These are phyloP conservation scores for Gadopsis bispinosus DNA, from an alignment of 2,797 vertebrate genomes.

Conservation along the genomic window DNA sequence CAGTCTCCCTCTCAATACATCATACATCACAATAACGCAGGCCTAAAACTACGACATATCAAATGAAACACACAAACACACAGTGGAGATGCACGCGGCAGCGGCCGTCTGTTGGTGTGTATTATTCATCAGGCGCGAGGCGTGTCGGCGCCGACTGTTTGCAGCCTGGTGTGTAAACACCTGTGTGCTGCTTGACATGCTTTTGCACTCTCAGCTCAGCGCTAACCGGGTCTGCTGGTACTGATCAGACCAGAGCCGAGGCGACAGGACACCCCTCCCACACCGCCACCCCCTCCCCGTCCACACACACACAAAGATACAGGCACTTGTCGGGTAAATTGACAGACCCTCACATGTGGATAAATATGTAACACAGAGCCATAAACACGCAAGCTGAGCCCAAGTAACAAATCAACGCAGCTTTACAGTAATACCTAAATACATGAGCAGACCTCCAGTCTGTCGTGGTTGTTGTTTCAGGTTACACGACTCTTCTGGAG, in stretches of 20 bases:
- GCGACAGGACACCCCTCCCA: conserved; percentile 86
- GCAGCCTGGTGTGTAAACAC: conserved; percentile 94
- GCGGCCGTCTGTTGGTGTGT: conserved; percentile 80
- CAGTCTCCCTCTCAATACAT: neutral
- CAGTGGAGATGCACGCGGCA: conserved; percentile 47
- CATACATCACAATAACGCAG: conserved; percentile 9
- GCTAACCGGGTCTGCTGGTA: conserved; percentile 86
- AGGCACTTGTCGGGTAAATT: conserved; percentile 64
- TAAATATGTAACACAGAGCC: conserved; percentile 60
- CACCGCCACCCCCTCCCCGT: neutral
- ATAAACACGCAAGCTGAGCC: conserved; percentile 53
- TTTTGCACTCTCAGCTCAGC: conserved; percentile 97
- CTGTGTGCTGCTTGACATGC: conserved; percentile 95
- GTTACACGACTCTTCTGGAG: conserved; percentile 41
- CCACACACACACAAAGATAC: conserved; percentile 37
- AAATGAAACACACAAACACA: conserved; percentile 42
- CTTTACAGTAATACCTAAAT: conserved; percentile 77
- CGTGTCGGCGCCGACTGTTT: conserved; percentile 70
- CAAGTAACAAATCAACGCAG: conserved; percentile 75
- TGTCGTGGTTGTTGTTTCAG: conserved; percentile 55
- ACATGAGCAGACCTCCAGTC: conserved; percentile 69
- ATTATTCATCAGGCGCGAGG: conserved; percentile 84
- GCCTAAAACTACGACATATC: neutral
- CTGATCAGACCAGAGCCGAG: conserved; percentile 92
- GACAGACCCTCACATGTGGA: conserved; percentile 55